Conservation (phyloP, 2,797 vertebrate species). For the Pantherophis vulpinus region DNA sequence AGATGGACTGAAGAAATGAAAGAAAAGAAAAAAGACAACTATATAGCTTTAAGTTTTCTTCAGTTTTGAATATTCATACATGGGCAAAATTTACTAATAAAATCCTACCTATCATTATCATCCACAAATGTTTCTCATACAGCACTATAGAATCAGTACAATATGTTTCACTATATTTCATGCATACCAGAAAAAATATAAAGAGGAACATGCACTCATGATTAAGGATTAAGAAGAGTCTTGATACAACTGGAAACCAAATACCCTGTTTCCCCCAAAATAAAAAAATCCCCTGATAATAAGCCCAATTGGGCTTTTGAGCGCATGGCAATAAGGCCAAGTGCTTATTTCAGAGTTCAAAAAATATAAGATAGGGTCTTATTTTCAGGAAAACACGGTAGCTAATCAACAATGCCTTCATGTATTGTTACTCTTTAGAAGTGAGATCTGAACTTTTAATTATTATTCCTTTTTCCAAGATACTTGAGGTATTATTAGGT, state of each 20-base stretch:
- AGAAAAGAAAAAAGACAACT: background rate
- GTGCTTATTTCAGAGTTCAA: too few species aligned
- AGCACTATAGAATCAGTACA: background rate
- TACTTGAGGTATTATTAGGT: background rate
- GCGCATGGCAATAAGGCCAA: too few species aligned
- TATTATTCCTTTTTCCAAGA: background rate
- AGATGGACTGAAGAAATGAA: background rate
- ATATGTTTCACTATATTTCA: background rate
- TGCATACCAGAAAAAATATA: background rate
- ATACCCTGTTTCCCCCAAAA: too few species aligned
- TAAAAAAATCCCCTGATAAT: too few species aligned
- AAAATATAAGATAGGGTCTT: too few species aligned
- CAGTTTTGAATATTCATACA: background rate
- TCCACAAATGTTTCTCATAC: background rate
- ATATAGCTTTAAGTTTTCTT: constrained; percentile 41
- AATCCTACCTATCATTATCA: background rate
- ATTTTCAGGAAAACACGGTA: background rate
- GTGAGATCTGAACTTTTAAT: background rate
- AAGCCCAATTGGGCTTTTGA: too few species aligned
- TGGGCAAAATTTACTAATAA: background rate
- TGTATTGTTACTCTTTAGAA: background rate
- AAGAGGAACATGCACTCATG: background rate
- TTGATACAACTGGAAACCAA: background rate
- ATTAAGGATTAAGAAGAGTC: too few species aligned
- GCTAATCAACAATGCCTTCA: background rate